Percentiles rank a stretch among this genome's conserved stretches.
phyloP scores from a whole-genome alignment of 2,888 invertebrate genomes.

The Dorcus parallelipipedus region DNA sequence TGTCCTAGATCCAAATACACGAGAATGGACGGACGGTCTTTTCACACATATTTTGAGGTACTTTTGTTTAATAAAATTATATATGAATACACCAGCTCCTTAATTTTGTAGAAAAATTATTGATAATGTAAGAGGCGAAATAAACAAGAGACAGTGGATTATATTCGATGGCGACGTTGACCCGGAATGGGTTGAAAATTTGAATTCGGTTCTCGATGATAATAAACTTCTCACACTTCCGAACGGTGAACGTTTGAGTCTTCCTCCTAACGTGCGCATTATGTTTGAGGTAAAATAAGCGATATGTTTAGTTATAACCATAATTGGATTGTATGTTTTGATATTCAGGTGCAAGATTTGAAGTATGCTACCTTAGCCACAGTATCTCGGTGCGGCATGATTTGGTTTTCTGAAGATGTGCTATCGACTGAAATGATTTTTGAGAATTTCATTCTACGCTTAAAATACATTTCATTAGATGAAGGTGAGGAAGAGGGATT shows the following conservation, averaged over 20 bases:
- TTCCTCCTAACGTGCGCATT: constrained; percentile 94
- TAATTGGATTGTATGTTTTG: constrained; percentile 2
- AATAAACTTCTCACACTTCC: constrained; percentile 96
- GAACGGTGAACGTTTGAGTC: constrained; percentile 94
- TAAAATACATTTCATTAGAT: constrained; percentile 84
- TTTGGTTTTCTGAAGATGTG: constrained; percentile 99
- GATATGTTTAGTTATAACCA: neutral
- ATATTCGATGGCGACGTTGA: constrained; percentile 99
- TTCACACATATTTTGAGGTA: constrained; percentile 94
- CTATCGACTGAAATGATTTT: constrained; percentile 98
- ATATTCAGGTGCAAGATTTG: constrained; percentile 73
- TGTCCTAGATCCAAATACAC: constrained; percentile 95
- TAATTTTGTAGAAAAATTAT: constrained; percentile 79
- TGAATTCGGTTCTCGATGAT: constrained; percentile 98
- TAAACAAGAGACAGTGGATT: constrained; percentile 99
- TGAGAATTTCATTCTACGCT: constrained; percentile 86
- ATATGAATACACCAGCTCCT: neutral
- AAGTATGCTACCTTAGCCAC: constrained; percentile 98
- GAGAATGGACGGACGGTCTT: constrained; percentile 99
- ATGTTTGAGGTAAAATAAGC: constrained; percentile 72
- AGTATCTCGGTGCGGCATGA: constrained; percentile 99
- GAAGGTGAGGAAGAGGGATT: constrained; percentile 85
- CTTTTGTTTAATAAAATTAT: constrained; percentile 2
- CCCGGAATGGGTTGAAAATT: constrained; percentile 99
- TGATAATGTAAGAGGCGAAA: constrained; percentile 98